Base-by-base conservation (phyloP, 1,140 invertebrate species). In the Tenebrio molitor region DNA sequence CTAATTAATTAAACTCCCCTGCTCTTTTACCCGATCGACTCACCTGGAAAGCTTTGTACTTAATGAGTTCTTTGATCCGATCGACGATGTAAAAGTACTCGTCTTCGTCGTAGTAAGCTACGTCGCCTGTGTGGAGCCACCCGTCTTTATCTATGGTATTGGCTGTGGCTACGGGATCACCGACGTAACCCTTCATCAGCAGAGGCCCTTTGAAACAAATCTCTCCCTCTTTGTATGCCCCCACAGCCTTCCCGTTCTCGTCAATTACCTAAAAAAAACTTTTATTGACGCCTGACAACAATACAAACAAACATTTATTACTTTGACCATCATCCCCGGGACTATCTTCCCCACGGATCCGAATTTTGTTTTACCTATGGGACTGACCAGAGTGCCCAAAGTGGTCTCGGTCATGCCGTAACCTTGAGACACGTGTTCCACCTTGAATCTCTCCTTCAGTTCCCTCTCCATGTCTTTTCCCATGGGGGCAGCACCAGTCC, bases 51-150 rank as follows among this genome's bases (percentile, higher is more conserved):
- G 16, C 66, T 62, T 69, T 69, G 34, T 69, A 69, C 21, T 69
- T 69, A 39, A 69, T 62, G n/a, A 69, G 21, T 69, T 69, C 68
- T 69, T 69, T 69, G 5, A 69, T 39, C 7, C 68, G 16, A 17
- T 69, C 68, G 62, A 69, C 68, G 0, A 69, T 69, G 41, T 12
- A 69, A 39, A 69, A 69, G 65, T 76, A 80, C 8, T 64, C 53
- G 50, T 80, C 79, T 41, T 80, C 76, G 77, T 95, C 92, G 75
- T 89, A 91, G 80, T 91, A 93, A 0, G 90, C 93, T 63, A 95
- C 87, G 81, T 95, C 93, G n/a, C 93, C 93, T 15, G 93, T 94
- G 69, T 92, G 89, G 15, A 95, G 81, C 89, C 91, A 95, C 0
- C 92, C 92, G 34, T 94, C 89, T 12, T 78, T 73, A 79, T 91